Conservation (phyloP, 1,140 invertebrate species). For the Drosophila arizonae region DNA sequence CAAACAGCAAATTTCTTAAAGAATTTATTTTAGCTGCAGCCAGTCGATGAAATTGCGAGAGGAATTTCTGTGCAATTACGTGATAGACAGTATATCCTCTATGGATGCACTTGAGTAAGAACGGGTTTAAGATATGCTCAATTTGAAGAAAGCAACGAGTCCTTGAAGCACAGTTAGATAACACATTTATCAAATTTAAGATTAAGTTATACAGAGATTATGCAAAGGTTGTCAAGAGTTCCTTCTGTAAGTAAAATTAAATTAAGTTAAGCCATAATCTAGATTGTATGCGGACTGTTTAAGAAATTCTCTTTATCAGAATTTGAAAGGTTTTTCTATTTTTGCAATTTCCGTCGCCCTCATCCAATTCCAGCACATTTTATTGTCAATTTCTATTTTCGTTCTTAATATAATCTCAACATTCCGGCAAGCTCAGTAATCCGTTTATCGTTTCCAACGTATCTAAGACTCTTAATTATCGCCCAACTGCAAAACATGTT, state of each 20-base stretch:
- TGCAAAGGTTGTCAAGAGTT: too few species aligned
- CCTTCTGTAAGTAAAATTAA: too few species aligned
- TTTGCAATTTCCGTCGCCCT: background rate
- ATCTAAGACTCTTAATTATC: conserved; percentile 31
- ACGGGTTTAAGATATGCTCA: too few species aligned
- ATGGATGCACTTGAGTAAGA: too few species aligned
- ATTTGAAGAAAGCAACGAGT: too few species aligned
- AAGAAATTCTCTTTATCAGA: too few species aligned
- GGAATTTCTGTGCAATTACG: conserved; percentile 4
- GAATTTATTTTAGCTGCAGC: background rate
- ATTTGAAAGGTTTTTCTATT: too few species aligned
- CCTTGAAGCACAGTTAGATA: background rate
- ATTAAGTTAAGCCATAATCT: too few species aligned
- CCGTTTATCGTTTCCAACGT: conserved; percentile 17
- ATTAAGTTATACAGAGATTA: too few species aligned
- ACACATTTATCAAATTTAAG: background rate
- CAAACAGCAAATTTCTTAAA: conserved; percentile 22
- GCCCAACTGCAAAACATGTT: background rate
- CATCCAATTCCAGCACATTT: background rate
- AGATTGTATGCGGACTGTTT: too few species aligned
- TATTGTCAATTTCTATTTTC: conserved; percentile 13
- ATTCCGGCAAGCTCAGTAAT: conserved; percentile 16
- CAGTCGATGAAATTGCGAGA: background rate
- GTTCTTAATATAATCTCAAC: background rate
- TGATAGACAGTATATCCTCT: background rate